These are phyloP conservation scores for Cichlasoma orientale DNA, from an alignment of 2,797 vertebrate genomes.

Conservation along the genomic window DNA sequence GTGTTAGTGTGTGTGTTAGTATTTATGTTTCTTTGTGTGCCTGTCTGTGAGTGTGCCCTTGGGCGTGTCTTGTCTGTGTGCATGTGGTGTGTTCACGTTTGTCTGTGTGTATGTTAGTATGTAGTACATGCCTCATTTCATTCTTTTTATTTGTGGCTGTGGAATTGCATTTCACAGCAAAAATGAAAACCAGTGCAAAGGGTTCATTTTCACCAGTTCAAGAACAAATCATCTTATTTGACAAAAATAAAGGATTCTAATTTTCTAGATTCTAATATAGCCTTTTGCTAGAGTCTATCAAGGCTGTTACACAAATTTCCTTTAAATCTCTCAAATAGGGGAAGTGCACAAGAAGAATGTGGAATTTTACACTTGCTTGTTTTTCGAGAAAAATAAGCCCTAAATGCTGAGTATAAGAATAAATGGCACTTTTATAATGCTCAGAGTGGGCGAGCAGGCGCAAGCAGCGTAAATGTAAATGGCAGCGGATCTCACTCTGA, in stretches of 20 bases:
- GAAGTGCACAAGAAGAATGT: background rate
- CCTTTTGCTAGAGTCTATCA: background rate
- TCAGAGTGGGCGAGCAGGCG: slow-evolving; percentile 31
- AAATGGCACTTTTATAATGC: slow-evolving; percentile 17
- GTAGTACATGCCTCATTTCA: background rate
- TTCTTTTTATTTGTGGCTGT: background rate
- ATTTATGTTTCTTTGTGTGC: slow-evolving; percentile 39
- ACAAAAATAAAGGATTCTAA: background rate
- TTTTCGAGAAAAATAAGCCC: slow-evolving; percentile 7
- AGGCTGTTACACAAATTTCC: background rate
- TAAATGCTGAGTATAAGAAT: slow-evolving; percentile 27
- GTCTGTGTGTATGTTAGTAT: background rate
- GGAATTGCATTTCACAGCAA: background rate
- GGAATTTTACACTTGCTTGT: background rate
- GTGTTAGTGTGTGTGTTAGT: slow-evolving; percentile 18
- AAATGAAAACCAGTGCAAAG: slow-evolving; percentile 2
- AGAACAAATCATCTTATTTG: background rate
- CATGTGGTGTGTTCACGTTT: background rate
- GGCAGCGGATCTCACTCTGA: slow-evolving; percentile 36
- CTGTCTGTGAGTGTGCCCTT: slow-evolving; percentile 14
- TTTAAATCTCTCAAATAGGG: slow-evolving; percentile 29
- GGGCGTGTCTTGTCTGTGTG: slow-evolving; percentile 11
- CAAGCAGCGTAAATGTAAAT: slow-evolving; percentile 22
- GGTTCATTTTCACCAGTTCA: background rate
- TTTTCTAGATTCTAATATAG: slow-evolving; percentile 1